Percentiles rank a stretch among this genome's conserved stretches.
Evolutionary conservation across 2,888 invertebrate species (phyloP).

Genomic region (Gandaritis pyraliata): DNA sequence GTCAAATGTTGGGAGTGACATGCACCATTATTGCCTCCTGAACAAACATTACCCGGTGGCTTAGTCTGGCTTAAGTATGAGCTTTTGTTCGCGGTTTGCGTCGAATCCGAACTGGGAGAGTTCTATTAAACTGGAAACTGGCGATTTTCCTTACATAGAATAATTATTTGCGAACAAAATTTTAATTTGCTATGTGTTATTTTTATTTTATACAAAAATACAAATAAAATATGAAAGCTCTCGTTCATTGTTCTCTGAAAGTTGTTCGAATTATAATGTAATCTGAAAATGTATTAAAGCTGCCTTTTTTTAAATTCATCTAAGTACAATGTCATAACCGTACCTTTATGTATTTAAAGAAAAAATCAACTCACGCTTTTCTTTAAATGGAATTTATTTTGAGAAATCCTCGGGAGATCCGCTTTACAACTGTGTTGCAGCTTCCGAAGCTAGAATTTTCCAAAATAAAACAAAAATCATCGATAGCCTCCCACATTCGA

Average conservation of each 20-base stretch:
- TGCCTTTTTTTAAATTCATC: no score
- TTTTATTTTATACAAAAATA: no score
- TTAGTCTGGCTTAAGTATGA: slow-evolving; percentile 59
- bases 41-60: slow-evolving; percentile 71
- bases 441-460: slow-evolving; percentile 36
- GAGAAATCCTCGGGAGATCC: slow-evolving; percentile 22
- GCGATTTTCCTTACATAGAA: no score
- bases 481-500: slow-evolving; percentile 38
- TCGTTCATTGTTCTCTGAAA: no score
- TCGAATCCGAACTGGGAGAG: slow-evolving; percentile 36
- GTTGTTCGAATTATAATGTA: no score
- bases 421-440: slow-evolving; percentile 47
- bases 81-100: slow-evolving; percentile 49
- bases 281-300: no score
- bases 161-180: no score
- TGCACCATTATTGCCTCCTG: slow-evolving; percentile 76
- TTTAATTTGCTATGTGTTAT: no score
- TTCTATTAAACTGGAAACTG: slow-evolving; percentile 30
- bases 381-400: slow-evolving; percentile 4
- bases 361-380: background rate
- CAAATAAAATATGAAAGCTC: no score
- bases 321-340: no score
- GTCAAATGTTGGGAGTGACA: slow-evolving; percentile 74
- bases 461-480: slow-evolving; percentile 50
- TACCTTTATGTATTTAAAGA: no score